These are phyloP conservation scores for Phylloscopus trochilus DNA, from an alignment of 2,113 vertebrate species.

Conservation along the genomic window DNA sequence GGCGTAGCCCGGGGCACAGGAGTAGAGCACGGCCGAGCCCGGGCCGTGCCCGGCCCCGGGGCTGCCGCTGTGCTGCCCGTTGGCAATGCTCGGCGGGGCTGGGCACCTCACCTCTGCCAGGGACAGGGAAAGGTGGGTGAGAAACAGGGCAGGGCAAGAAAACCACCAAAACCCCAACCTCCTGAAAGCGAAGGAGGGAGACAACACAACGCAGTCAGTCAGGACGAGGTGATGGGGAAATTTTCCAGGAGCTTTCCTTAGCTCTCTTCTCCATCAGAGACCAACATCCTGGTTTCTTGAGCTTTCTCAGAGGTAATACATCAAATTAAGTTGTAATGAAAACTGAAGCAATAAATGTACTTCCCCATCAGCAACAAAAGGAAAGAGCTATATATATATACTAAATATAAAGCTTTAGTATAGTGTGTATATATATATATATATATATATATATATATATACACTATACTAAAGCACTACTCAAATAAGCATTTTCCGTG, in stretches of 20 bases:
- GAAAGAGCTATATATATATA: too few species aligned
- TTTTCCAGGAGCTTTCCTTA: background rate
- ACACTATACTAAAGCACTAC: accelerated
- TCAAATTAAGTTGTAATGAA: background rate
- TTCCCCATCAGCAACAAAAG: background rate
- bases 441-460: too few species aligned
- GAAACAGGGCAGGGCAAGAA: background rate
- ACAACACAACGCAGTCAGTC: background rate
- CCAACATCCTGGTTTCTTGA: background rate
- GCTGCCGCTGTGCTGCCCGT: background rate
- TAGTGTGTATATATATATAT: too few species aligned
- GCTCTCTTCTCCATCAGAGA: background rate
- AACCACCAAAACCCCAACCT: background rate
- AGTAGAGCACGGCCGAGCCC: background rate
- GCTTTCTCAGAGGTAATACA: background rate
- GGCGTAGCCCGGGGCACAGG: background rate
- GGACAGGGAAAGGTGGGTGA: background rate
- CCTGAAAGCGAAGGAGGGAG: background rate
- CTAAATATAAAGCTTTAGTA: too few species aligned
- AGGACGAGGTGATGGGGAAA: accelerated
- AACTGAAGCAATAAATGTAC: background rate
- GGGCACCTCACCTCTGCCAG: constrained; percentile 1
- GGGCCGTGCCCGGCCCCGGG: background rate
- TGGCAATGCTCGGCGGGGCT: constrained; percentile 3
- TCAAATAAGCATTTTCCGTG: accelerated